phyloP scores from a whole-genome alignment of 2,113 vertebrate species.

The Protomyctophum bolini region DNA sequence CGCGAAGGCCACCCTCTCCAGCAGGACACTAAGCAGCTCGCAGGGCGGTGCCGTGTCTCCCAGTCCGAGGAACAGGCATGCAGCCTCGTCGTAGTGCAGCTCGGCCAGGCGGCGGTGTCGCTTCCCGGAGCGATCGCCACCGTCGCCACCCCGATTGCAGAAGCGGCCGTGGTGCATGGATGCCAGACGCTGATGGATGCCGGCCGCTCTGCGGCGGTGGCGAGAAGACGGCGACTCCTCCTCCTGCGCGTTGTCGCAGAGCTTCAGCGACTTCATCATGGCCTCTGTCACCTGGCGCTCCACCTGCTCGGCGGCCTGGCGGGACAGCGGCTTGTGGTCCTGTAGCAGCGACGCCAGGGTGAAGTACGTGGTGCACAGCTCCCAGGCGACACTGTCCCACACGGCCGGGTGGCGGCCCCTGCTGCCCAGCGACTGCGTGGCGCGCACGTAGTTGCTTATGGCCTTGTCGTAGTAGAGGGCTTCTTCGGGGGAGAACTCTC shows the following conservation, averaged over 20 bases:
- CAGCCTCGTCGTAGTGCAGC: constrained; percentile 93
- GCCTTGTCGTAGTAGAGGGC: constrained; percentile 97
- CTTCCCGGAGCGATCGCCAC: constrained; percentile 91
- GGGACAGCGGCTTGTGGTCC: constrained; percentile 92
- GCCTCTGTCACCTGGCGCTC: constrained; percentile 94
- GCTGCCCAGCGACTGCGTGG: constrained; percentile 82
- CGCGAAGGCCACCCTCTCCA: constrained; percentile 93
- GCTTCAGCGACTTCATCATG: constrained; percentile 96
- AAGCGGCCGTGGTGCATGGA: constrained; percentile 99
- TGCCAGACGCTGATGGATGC: constrained; percentile 95
- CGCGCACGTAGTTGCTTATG: constrained; percentile 92
- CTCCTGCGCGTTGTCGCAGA: constrained; percentile 81
- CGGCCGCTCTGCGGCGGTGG: constrained; percentile 94
- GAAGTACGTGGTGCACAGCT: constrained; percentile 95
- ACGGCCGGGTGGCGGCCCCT: constrained; percentile 88
- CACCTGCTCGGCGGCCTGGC: constrained; percentile 97
- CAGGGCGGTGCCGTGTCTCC: constrained; percentile 85
- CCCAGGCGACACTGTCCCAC: constrained; percentile 98
- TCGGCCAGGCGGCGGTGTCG: constrained; percentile 92
- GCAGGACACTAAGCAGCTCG: constrained; percentile 89
- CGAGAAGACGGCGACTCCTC: constrained; percentile 78
- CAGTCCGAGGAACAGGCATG: constrained; percentile 88
- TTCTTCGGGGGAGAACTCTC: constrained; percentile 95
- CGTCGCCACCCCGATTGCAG: constrained; percentile 90
- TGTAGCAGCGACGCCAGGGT: constrained; percentile 94